Evolutionary conservation across 2,888 invertebrate species (phyloP).

Genomic region (Drosophila quinaria): DNA sequence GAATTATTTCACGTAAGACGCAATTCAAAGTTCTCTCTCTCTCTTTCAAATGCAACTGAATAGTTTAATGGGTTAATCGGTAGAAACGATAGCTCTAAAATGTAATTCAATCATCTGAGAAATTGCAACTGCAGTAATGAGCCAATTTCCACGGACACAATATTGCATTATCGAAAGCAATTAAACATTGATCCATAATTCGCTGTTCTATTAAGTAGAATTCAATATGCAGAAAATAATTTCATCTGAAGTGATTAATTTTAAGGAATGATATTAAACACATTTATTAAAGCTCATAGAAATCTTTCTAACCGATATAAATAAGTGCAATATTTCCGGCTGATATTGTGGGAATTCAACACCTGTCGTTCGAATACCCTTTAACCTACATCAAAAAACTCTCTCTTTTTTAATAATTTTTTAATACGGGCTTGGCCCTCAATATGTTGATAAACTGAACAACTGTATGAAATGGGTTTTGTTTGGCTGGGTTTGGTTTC

Average conservation of each 20-base stretch:
- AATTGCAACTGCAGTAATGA: conserved; percentile 7
- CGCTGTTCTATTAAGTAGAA: neutral
- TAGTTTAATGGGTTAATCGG: conserved; percentile 41
- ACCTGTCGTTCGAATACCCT: conserved; percentile 3
- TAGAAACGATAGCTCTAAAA: conserved; percentile 10
- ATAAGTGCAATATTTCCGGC: neutral
- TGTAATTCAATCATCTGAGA: conserved; percentile 25
- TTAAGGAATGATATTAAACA: neutral
- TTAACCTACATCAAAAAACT: conserved; percentile 7
- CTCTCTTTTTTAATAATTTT: conserved; percentile 9
- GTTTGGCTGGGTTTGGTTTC: conserved; percentile 7
- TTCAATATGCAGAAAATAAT: neutral
- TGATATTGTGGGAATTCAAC: conserved; percentile 5
- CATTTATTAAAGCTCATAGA: neutral
- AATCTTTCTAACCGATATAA: neutral
- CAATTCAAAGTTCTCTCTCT: neutral
- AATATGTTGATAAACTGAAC: conserved; percentile 33
- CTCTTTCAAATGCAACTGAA: conserved; percentile 1
- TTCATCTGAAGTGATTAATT: neutral
- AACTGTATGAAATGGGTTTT: conserved; percentile 17
- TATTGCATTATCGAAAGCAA: neutral
- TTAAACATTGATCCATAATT: neutral
- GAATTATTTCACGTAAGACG: neutral
- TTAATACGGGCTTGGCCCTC: conserved; percentile 5
- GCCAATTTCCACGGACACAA: conserved; percentile 2